phyloP scores from a whole-genome alignment of 2,797 vertebrate genomes.

The Limnodromus scolopaceus region DNA sequence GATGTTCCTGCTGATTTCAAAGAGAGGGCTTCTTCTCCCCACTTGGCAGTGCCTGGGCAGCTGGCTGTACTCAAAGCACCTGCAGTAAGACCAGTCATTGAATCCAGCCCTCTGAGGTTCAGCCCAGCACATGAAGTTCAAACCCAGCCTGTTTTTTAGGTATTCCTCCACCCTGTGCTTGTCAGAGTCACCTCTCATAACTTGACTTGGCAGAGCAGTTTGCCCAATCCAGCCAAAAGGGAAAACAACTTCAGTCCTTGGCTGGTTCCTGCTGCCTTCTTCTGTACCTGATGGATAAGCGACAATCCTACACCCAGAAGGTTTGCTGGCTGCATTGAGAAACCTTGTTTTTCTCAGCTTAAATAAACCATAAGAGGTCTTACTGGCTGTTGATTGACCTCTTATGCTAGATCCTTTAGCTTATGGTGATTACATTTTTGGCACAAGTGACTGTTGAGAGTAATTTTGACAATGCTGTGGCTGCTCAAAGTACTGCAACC shows the following conservation, averaged over 20 bases:
- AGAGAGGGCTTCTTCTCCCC: not conserved
- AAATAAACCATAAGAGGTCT: not conserved
- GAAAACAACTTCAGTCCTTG: not conserved
- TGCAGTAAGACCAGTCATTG: not conserved
- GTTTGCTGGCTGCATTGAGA: not conserved
- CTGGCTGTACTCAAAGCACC: not conserved
- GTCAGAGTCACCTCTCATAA: not conserved
- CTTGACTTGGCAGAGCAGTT: not conserved
- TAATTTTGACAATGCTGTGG: not conserved
- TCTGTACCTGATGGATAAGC: not conserved
- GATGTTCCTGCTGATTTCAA: not conserved
- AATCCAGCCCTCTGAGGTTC: not conserved
- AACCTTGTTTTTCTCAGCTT: not conserved
- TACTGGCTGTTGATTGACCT: not conserved
- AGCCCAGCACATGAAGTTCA: not conserved
- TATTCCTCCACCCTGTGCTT: not conserved
- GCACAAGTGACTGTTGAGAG: not conserved
- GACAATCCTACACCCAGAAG: not conserved
- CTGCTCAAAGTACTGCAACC: not conserved
- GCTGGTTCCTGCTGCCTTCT: fast-evolving
- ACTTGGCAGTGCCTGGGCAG: not conserved
- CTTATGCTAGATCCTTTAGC: not conserved
- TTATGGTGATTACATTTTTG: constrained; percentile 8
- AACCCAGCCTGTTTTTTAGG: not conserved
- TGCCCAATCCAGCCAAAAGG: not conserved